phyloP scores from a whole-genome alignment of 2,113 vertebrate species.

The Thalassarche chlororhynchos region DNA sequence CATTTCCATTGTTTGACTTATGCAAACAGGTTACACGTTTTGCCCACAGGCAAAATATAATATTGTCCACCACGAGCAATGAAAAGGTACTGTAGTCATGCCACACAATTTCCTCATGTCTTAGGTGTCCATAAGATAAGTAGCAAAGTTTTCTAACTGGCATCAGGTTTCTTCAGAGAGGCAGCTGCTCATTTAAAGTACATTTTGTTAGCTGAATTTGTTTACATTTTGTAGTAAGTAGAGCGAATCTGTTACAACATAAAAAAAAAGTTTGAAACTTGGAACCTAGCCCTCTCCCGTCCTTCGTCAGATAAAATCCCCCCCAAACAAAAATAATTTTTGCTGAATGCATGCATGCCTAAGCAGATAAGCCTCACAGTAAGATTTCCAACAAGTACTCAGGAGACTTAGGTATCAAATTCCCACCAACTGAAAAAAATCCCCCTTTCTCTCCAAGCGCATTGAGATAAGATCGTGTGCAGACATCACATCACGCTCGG shows the following conservation, averaged over 20 bases:
- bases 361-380: slow-evolving; percentile 8
- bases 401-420: neutral
- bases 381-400: neutral
- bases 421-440: slow-evolving; percentile 6
- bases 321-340: neutral
- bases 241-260: neutral
- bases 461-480: slow-evolving; percentile 10
- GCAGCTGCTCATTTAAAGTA: neutral
- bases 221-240: neutral
- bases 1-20: neutral
- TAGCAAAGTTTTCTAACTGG: neutral
- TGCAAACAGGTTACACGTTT: neutral
- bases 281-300: neutral
- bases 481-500: slow-evolving; percentile 23
- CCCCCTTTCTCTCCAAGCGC: neutral
- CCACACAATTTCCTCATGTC: neutral
- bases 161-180: neutral
- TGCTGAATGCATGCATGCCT: neutral
- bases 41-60: neutral
- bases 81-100: neutral
- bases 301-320: neutral
- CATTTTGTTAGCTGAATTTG: neutral
- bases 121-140: neutral
- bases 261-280: neutral
- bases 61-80: neutral